Evolutionary conservation across 2,888 invertebrate species (phyloP).

Genomic region (Mythimna loreyi): DNA sequence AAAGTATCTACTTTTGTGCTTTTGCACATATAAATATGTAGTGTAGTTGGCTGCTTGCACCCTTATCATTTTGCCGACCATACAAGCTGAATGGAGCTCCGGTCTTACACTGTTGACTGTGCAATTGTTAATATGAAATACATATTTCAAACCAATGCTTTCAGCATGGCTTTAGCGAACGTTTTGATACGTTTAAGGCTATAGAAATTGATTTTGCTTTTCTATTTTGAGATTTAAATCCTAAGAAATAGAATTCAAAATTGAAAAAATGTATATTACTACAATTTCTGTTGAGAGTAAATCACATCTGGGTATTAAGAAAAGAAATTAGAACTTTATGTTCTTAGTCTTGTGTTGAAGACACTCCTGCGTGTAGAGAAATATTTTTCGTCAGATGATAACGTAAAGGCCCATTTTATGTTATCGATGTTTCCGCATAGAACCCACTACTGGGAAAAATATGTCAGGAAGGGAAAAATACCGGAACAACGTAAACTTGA

Average conservation of each 20-base stretch:
- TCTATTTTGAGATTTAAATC: not conserved
- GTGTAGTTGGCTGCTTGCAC: not conserved
- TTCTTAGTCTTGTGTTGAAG: not conserved
- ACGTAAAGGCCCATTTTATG: not conserved
- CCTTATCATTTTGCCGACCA: conserved; percentile 1
- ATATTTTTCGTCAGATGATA: not conserved
- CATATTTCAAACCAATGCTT: conserved; percentile 24
- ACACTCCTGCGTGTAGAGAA: not conserved
- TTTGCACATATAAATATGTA: too few species aligned
- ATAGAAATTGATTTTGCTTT: conserved; percentile 20
- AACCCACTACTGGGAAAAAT: not conserved
- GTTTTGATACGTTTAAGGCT: conserved; percentile 24
- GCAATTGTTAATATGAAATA: conserved; percentile 24
- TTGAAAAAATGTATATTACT: not conserved
- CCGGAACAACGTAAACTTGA: conserved; percentile 9
- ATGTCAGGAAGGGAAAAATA: not conserved
- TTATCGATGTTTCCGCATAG: conserved; percentile 4
- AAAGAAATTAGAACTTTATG: conserved; percentile 13
- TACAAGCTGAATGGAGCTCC: conserved; percentile 7
- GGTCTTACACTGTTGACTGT: conserved; percentile 7
- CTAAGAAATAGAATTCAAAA: conserved; percentile 21
- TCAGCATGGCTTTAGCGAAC: too few species aligned
- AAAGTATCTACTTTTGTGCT: too few species aligned
- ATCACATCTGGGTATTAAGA: conserved; percentile 14
- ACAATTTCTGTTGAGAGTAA: conserved; percentile 12